Evolutionary conservation across 30 jellyfish, hydroid and myxozoan species (phyloP), one percentile per base, ranked within the genome.

Genomic region (Hydra vulgaris): DNA sequence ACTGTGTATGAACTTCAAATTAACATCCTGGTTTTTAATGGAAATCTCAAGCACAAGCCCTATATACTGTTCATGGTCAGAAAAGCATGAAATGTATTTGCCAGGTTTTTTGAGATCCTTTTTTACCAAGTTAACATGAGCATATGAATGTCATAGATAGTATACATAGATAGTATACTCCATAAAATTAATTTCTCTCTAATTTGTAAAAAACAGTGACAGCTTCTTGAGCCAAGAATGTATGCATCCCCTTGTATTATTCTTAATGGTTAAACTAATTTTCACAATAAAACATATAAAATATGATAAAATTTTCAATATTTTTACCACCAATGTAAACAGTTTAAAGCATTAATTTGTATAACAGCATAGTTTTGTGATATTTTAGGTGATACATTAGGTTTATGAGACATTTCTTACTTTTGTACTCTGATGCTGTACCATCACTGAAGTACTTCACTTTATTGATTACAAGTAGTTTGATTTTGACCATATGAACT

Each of bases 381-480:
- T 56, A 17, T 56, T 56, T 56, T n/a, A 56, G 17, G 71, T 56
- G 71, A n/a, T 56, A 56, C 71, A 56, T 56, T n/a, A 56, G 71
- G 71, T 56, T 56, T 56, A n/a, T n/a, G n/a, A 56, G 71, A n/a
- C 18, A 56, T 56, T 56, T 56, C 17, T 15, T 15, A 56, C n/a
- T 56, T 56, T 56, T 56, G 71, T 56, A 56, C 71, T 56, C 18
- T n/a, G 71, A 56, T 56, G 71, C 71, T 56, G 71, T 56, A 56
- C 71, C 71, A 56, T 56, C 71, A 56, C 71, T 56, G 71, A 56
- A 56, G 71, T n/a, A n/a, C n/a, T n/a, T n/a, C n/a, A n/a, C n/a
- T n/a, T n/a, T n/a, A n/a, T n/a, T n/a, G n/a, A n/a, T 56, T 15
- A 56, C n/a, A 15, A 15, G 71, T 15, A 56, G 71, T 56, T 56